phyloP scores from a whole-genome alignment of 1,140 invertebrate species.

The Metopolophium dirhodum region DNA sequence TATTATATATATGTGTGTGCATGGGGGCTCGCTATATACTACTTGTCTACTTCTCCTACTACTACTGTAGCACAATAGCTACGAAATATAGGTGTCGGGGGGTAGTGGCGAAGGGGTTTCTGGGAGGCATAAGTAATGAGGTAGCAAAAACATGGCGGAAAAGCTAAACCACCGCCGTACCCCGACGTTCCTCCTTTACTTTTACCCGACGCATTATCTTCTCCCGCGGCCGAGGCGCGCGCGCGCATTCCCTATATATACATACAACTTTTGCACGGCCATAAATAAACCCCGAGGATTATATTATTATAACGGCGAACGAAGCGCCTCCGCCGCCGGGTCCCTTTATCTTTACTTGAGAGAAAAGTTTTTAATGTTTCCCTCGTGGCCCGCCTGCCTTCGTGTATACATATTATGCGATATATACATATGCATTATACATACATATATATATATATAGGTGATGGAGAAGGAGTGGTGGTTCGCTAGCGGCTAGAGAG shows the following conservation, averaged over 20 bases:
- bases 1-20: background rate
- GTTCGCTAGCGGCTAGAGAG: background rate
- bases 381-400: background rate
- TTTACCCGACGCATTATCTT: constrained; percentile 52
- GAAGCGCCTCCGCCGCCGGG: constrained; percentile 33
- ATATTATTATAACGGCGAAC: constrained; percentile 50
- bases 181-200: constrained; percentile 36
- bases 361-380: constrained; percentile 57
- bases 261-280: constrained; percentile 31
- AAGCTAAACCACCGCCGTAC: constrained; percentile 49
- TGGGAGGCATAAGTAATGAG: constrained; percentile 56
- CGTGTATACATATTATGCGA: background rate
- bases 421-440: constrained; percentile 2
- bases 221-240: background rate
- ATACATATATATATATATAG: background rate
- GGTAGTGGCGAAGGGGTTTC: background rate
- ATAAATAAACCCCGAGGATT: constrained; percentile 56
- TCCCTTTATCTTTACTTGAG: constrained; percentile 53
- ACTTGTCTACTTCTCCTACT: background rate
- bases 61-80: constrained; percentile 10
- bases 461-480: background rate
- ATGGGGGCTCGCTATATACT: background rate
- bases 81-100: background rate
- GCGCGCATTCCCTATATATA: background rate
- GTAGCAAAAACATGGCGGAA: constrained; percentile 57